Percentiles rank a stretch among this genome's conserved stretches.
These are phyloP conservation scores for Crossaster papposus DNA, from an alignment of 53 echinoderm and acorn worm species.

Conservation along the genomic window DNA sequence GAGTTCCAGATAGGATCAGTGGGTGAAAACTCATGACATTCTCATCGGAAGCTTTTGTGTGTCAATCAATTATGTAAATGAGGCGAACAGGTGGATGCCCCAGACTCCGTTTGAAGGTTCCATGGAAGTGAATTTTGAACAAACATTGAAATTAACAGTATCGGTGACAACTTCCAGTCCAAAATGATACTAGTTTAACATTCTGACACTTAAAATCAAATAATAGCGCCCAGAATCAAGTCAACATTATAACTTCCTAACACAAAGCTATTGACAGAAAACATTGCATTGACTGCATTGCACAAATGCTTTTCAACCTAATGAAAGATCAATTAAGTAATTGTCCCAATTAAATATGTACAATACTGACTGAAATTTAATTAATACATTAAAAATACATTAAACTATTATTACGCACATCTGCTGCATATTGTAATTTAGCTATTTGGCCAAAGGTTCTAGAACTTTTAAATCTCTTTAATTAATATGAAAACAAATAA, in stretches of 20 bases:
- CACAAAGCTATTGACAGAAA: conserved; percentile 21
- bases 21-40: background rate
- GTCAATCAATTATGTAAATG: conserved; percentile 5
- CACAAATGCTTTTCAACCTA: background rate
- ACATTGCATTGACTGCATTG: conserved; percentile 55
- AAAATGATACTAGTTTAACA: too few relatives aligned
- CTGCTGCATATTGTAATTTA: too few relatives aligned
- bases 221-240: too few relatives aligned
- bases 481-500: too few relatives aligned
- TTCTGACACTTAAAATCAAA: too few relatives aligned
- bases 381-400: too few relatives aligned
- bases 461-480: too few relatives aligned
- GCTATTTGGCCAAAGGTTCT: too few relatives aligned
- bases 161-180: too few relatives aligned
- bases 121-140: background rate
- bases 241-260: background rate
- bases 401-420: background rate
- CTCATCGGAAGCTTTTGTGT: background rate
- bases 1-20: conserved; percentile 9
- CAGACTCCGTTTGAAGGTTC: background rate
- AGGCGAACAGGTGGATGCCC: background rate
- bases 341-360: too few relatives aligned
- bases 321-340: background rate
- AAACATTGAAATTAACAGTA: background rate
- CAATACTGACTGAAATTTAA: too few relatives aligned